These are phyloP conservation scores for Pyrocephalus nanus DNA, from an alignment of 2,797 vertebrate species.

Conservation along the genomic window DNA sequence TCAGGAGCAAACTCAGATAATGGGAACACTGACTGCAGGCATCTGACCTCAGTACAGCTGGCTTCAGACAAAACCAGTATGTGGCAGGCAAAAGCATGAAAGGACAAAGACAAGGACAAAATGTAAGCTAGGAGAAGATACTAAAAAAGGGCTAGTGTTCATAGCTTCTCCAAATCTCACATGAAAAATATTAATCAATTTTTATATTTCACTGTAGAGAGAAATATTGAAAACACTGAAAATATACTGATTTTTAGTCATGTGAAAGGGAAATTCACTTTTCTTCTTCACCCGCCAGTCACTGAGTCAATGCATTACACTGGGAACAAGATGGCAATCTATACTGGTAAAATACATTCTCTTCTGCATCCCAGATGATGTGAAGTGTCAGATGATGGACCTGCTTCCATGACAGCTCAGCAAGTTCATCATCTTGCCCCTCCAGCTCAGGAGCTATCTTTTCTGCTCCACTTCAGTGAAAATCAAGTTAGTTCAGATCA, in stretches of 20 bases:
- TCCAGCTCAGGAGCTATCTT: neutral
- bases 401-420: neutral
- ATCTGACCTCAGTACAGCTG: neutral
- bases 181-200: neutral
- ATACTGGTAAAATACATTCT: neutral
- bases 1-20: neutral
- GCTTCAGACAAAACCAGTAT: neutral
- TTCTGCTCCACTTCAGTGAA: neutral
- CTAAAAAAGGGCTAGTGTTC: neutral
- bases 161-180: neutral
- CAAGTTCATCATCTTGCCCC: neutral
- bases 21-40: neutral
- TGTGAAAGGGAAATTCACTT: neutral
- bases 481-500: neutral
- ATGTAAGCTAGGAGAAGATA: neutral
- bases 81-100: neutral
- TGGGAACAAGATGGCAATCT: neutral
- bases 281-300: neutral
- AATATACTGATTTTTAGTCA: neutral
- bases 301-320: neutral
- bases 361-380: neutral
- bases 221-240: neutral
- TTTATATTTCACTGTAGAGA: neutral
- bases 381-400: neutral
- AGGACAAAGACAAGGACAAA: conserved; percentile 1